Conservation (phyloP, 2,113 vertebrate genomes). For the Panthera tigris region DNA sequence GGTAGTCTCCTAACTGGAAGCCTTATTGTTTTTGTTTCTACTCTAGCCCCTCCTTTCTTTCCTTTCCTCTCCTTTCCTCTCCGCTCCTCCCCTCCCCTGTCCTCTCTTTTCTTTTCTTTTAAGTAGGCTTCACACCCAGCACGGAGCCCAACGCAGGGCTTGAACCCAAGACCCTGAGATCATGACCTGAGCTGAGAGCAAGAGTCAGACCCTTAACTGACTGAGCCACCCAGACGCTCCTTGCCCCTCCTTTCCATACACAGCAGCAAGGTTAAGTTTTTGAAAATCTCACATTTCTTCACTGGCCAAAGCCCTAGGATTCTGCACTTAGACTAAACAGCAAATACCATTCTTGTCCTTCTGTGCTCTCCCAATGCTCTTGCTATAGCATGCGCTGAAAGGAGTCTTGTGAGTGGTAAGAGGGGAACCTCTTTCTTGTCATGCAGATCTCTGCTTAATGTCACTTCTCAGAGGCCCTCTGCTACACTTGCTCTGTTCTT, state of each 20-base stretch:
- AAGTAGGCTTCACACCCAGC: no score
- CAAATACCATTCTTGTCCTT: background rate
- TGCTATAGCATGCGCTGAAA: fast-evolving
- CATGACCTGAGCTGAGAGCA: no score
- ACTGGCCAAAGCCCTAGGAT: background rate
- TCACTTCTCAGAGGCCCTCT: background rate
- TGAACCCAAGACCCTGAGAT: no score
- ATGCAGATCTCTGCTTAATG: background rate
- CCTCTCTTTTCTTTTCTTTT: background rate
- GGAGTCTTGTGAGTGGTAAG: no score
- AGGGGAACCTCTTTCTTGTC: background rate
- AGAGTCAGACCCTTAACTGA: no score
- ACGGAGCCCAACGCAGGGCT: no score
- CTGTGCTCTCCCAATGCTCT: background rate
- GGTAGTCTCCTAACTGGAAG: background rate
- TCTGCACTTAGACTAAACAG: background rate
- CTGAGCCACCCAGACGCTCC: no score
- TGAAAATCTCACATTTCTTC: background rate
- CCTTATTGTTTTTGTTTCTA: background rate
- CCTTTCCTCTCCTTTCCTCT: no score
- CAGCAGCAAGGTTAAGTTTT: background rate
- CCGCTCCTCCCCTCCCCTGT: no score
- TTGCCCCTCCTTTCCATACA: background rate
- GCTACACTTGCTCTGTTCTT: background rate
- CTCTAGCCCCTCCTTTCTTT: background rate